These are phyloP conservation scores for Harlomillsia oculata DNA, from an alignment of 1,140 invertebrate genomes.

Conservation along the genomic window DNA sequence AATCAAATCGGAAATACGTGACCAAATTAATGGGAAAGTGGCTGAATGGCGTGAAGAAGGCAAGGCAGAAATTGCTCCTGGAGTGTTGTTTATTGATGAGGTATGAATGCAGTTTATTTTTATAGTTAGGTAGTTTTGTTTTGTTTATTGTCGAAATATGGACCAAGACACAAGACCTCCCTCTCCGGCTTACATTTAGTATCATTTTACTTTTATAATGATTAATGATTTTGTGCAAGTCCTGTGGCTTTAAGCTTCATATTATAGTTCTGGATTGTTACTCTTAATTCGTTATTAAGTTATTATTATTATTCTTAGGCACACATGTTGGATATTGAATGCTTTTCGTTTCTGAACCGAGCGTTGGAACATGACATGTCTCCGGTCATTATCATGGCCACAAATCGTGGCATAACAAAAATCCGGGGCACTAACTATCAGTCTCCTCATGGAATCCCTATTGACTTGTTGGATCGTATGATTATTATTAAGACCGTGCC, in stretches of 20 bases:
- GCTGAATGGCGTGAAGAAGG: conserved; percentile 98
- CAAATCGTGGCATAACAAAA: conserved; percentile 92
- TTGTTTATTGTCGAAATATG: neutral
- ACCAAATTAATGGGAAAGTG: conserved; percentile 97
- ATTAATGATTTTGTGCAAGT: too few relatives aligned
- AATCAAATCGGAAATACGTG: conserved; percentile 60
- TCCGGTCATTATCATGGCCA: conserved; percentile 96
- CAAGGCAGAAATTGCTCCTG: conserved; percentile 95
- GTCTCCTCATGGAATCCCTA: conserved; percentile 91
- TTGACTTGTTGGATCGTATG: conserved; percentile 90
- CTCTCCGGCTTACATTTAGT: neutral
- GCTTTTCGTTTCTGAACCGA: conserved; percentile 94
- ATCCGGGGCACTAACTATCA: conserved; percentile 69
- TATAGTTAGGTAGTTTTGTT: neutral
- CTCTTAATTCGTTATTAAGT: conserved; percentile 35
- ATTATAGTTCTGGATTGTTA: conserved; percentile 1
- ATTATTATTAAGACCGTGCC: conserved; percentile 87
- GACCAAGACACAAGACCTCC: too few relatives aligned
- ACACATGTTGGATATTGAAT: conserved; percentile 98
- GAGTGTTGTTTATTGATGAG: neutral
- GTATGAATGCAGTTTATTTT: neutral
- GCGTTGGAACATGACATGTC: conserved; percentile 95
- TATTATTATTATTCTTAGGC: conserved; percentile 56
- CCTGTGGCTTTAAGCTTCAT: neutral
- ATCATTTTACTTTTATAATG: neutral